Conservation (phyloP, 2,888 invertebrate genomes). For the Tachina grossa region DNA sequence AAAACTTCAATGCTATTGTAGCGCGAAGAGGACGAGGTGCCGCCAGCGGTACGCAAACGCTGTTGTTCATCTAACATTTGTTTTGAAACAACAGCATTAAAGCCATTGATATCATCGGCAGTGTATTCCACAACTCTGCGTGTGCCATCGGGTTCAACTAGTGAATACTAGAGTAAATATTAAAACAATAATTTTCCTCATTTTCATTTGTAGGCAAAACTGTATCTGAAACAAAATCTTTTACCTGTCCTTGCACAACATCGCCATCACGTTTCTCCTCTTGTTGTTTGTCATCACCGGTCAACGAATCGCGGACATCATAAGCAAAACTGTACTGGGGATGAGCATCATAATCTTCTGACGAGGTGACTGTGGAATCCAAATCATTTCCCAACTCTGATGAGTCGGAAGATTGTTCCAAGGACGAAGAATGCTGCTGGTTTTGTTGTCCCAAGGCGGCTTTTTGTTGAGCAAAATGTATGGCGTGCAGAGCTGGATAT, state of each 20-base stretch:
- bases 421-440: constrained; percentile 70
- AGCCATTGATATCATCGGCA: constrained; percentile 83
- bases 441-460: constrained; percentile 67
- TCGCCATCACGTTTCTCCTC: constrained; percentile 85
- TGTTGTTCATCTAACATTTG: constrained; percentile 77
- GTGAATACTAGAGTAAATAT: constrained; percentile 79
- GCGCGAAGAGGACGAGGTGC: constrained; percentile 74
- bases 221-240: neutral
- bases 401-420: constrained; percentile 67
- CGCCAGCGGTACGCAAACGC: constrained; percentile 60
- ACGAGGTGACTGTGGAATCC: constrained; percentile 74
- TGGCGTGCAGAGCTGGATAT: constrained; percentile 75
- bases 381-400: constrained; percentile 74
- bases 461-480: constrained; percentile 77
- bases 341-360: constrained; percentile 83
- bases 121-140: constrained; percentile 84
- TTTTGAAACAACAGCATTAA: constrained; percentile 84
- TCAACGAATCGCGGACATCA: constrained; percentile 83
- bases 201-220: neutral
- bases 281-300: constrained; percentile 84
- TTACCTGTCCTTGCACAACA: constrained; percentile 82
- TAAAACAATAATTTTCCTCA: neutral
- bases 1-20: constrained; percentile 79
- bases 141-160: constrained; percentile 84
- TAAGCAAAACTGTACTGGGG: constrained; percentile 84